Evolutionary conservation across 2,888 invertebrate species (phyloP).

Genomic region (Pomacea canaliculata): DNA sequence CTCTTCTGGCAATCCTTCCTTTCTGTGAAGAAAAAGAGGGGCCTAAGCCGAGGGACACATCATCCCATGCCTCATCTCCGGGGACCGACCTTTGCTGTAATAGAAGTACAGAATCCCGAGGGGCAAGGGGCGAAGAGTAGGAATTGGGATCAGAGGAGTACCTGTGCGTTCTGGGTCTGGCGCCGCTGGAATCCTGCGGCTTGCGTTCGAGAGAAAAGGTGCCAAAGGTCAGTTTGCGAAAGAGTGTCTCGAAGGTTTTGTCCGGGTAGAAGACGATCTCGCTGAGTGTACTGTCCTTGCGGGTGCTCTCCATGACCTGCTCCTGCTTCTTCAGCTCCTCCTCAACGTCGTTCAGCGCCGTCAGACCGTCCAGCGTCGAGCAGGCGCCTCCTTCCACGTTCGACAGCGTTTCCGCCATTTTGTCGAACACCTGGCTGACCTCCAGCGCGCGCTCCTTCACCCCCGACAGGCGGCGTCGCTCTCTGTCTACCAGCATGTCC

Average conservation of each 20-base stretch:
- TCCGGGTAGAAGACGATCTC: conserved; percentile 14
- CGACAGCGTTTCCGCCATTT: conserved; percentile 2
- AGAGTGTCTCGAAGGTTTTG: conserved; percentile 1
- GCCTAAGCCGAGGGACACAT: background rate
- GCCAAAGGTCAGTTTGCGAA: conserved; percentile 6
- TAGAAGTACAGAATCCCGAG: background rate
- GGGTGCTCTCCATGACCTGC: conserved; percentile 7
- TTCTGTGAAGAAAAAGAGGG: background rate
- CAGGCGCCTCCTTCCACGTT: background rate
- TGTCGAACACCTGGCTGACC: background rate
- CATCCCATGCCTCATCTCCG: background rate
- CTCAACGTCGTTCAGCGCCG: conserved; percentile 8
- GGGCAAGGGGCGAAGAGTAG: background rate
- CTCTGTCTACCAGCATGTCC: conserved; percentile 7
- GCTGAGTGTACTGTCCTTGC: conserved; percentile 5
- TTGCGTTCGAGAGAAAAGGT: background rate
- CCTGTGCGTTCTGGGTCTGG: conserved; percentile 4
- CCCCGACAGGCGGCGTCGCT: conserved; percentile 2
- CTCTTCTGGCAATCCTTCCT: background rate
- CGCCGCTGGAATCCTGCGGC: background rate
- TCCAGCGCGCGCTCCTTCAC: conserved; percentile 4
- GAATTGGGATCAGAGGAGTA: conserved; percentile 4
- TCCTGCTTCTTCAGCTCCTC: conserved; percentile 15
- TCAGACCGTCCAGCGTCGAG: conserved; percentile 10
- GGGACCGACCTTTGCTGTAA: no score